phyloP scores from a whole-genome alignment of 2,113 vertebrate genomes.

The Cichladusa arquata region DNA sequence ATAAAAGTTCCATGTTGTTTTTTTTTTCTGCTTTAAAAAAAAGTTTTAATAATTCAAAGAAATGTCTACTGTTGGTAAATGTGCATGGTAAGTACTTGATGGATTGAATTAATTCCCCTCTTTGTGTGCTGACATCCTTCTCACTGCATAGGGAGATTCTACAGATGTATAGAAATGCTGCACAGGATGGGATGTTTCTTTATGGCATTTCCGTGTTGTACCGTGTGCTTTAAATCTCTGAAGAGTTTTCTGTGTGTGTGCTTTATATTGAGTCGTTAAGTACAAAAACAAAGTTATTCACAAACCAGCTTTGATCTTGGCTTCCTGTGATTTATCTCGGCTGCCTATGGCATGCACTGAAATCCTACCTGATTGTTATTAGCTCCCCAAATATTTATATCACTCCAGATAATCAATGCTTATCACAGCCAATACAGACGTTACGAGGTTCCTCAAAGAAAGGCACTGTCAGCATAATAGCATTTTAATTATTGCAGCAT shows the following conservation, averaged over 20 bases:
- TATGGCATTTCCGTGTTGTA: constrained; percentile 77
- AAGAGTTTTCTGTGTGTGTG: constrained; percentile 50
- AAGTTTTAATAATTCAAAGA: constrained; percentile 62
- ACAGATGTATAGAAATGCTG: constrained; percentile 63
- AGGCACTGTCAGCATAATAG: constrained; percentile 71
- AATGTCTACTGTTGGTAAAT: constrained; percentile 52
- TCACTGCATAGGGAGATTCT: constrained; percentile 46
- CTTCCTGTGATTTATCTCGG: constrained; percentile 77
- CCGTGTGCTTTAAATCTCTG: constrained; percentile 62
- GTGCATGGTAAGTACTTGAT: constrained; percentile 40
- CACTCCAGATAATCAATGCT: constrained; percentile 76
- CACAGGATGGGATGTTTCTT: constrained; percentile 67
- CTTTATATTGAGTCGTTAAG: constrained; percentile 72
- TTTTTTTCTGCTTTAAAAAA: neutral
- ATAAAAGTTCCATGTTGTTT: neutral
- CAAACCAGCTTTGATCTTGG: constrained; percentile 72
- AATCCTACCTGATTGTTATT: constrained; percentile 72
- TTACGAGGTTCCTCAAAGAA: constrained; percentile 71
- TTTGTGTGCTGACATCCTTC: constrained; percentile 49
- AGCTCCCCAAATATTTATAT: constrained; percentile 78
- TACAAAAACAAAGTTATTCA: constrained; percentile 74
- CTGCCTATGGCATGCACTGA: constrained; percentile 60
- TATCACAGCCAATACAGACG: constrained; percentile 76
- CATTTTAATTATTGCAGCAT: constrained; percentile 72
- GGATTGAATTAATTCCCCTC: constrained; percentile 43